Base-by-base conservation (phyloP, 2,888 invertebrate genomes). In the Drosophila paramelanica region DNA sequence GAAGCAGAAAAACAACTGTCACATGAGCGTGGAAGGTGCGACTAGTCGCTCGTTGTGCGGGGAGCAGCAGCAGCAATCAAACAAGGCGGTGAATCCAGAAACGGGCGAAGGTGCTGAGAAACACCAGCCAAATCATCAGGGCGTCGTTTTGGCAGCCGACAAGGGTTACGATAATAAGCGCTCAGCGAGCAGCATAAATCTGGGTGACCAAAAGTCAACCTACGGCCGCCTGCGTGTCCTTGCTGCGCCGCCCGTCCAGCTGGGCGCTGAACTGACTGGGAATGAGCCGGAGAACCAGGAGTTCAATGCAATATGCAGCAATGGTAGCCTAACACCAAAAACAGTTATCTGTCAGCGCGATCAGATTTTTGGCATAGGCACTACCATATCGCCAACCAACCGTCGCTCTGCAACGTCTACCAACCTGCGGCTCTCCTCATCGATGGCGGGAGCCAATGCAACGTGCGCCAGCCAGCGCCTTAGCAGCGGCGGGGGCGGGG, bases 161-260 rank as follows among this genome's bases (percentile, higher is more conserved):
- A 71, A 79, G 10, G 25, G 17, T n/a, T 17, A 17, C 10, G 73
- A 81, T 4, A 78, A 65, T 23, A 72, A 47, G 5, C 68, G 82
- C 8, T 46, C 65, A 4, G 43, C 55, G 0, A 75, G 57, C 47
- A 68, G 45, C 45, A 45, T 36, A 14, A 58, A 46, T 43, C 11
- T 53, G 3, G 77, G 58, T 5, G 85, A 85, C 3, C 86, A 60
- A 92, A 77, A 95, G 0, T 95, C 96, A 7, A 96, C 96, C 0
- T 93, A 96, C 83, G 96, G 96, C 0, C 93, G 96, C 0, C 92
- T 96, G 43, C 94, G 96, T 6, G 96, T 96, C 6, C 94, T 95
- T 42, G 94, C 95, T 2, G 94, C 94, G 1, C 94, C 94, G 1
- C 93, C 94, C n/a, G 94, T 93, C 6, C 70, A 58, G 8, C 46